Conservation (phyloP, 2,113 vertebrate species). For the Piprites chloris region DNA sequence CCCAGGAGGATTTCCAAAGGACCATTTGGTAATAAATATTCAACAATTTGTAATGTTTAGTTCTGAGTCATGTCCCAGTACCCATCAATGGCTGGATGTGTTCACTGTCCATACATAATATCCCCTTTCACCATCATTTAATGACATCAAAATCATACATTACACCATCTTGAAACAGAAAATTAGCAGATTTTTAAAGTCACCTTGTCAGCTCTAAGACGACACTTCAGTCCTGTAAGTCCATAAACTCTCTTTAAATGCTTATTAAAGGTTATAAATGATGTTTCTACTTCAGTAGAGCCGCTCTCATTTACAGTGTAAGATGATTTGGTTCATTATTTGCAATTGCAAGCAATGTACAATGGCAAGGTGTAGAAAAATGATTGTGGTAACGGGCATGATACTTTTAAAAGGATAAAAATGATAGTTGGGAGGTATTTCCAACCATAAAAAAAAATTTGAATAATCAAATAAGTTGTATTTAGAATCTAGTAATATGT, state of each 20-base stretch:
- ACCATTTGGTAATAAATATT: conserved; percentile 62
- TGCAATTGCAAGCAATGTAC: not conserved
- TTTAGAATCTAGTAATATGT: not conserved
- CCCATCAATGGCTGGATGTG: not conserved
- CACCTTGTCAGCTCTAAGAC: conserved; percentile 27
- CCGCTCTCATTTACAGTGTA: not conserved
- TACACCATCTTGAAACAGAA: conserved; percentile 37
- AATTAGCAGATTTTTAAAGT: conserved; percentile 51
- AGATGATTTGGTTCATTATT: not conserved
- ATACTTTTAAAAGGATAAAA: not conserved
- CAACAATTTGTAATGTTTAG: conserved; percentile 41
- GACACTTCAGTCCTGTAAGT: not conserved
- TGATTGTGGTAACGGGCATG: not conserved
- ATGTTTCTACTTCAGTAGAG: conserved; percentile 5
- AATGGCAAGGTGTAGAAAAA: not conserved
- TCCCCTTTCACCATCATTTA: conserved; percentile 8
- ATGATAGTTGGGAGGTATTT: not conserved
- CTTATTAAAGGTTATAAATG: conserved; percentile 20
- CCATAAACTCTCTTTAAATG: not conserved
- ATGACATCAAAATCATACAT: conserved; percentile 24
- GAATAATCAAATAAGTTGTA: not conserved
- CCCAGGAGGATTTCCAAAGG: not conserved
- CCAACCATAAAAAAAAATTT: not conserved
- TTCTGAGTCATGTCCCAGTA: conserved; percentile 9
- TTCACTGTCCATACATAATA: conserved; percentile 8